A percentile compares a stretch with the other conserved stretches of the same genome.
Evolutionary conservation across 2,888 invertebrate species (phyloP).

Genomic region (Sturmia bella): DNA sequence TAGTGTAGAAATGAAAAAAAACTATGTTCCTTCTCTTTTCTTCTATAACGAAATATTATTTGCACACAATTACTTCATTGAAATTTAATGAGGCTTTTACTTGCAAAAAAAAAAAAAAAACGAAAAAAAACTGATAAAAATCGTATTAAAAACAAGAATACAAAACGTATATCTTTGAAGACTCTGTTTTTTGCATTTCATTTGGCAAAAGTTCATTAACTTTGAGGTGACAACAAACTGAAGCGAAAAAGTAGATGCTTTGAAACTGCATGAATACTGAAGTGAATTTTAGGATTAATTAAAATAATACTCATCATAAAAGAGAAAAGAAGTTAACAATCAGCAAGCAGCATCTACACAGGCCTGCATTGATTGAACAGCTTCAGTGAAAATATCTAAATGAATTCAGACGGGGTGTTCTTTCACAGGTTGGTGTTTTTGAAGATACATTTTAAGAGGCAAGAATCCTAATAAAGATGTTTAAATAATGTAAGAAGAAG

Average conservation of each 20-base stretch:
- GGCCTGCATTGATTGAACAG: conserved; percentile 49
- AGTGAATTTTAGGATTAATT: conserved; percentile 50
- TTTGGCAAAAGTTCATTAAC: conserved; percentile 59
- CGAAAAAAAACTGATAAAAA: conserved; percentile 21
- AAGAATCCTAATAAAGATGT: too few relatives aligned
- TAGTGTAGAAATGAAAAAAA: too few relatives aligned
- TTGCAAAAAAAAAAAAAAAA: conserved; percentile 24
- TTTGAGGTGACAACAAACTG: conserved; percentile 37
- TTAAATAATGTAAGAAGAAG: too few relatives aligned
- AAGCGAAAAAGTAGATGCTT: background rate
- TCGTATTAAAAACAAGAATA: conserved; percentile 13
- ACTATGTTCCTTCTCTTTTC: too few relatives aligned
- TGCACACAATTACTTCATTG: conserved; percentile 43
- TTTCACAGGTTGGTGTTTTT: background rate
- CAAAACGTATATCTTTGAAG: background rate
- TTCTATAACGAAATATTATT: conserved; percentile 10
- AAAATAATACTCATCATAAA: conserved; percentile 40
- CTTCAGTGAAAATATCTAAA: conserved; percentile 44
- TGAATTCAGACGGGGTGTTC: conserved; percentile 7
- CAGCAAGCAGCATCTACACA: conserved; percentile 7
- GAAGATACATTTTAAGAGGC: background rate
- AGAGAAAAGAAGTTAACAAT: conserved; percentile 14
- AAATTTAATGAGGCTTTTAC: conserved; percentile 64
- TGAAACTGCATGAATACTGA: conserved; percentile 4
- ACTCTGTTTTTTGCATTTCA: conserved; percentile 7